Conservation (phyloP, 2,888 invertebrate genomes). For the Cosmia pyralina region DNA sequence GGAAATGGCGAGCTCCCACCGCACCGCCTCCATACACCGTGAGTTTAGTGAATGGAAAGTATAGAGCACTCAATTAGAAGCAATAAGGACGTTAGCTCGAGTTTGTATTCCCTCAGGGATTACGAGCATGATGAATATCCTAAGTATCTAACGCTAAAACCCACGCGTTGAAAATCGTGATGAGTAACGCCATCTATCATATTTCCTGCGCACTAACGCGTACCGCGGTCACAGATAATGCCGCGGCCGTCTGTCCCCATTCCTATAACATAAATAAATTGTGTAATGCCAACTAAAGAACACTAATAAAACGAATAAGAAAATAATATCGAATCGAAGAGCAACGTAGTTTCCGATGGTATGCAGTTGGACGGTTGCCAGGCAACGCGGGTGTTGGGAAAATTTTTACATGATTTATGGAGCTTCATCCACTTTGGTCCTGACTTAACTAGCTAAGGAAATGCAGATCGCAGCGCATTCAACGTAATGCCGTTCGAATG, state of each 20-base stretch:
- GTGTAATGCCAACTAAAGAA: conserved; percentile 24
- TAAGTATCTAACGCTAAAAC: neutral
- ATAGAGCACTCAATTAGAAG: too few relatives aligned
- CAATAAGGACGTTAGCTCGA: neutral
- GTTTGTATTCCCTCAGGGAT: neutral
- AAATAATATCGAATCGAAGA: conserved; percentile 56
- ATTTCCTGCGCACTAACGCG: neutral
- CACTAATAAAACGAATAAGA: conserved; percentile 41
- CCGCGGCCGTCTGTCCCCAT: neutral
- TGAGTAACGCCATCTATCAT: conserved; percentile 24
- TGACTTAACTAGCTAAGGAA: conserved; percentile 66
- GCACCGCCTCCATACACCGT: neutral
- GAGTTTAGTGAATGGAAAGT: neutral
- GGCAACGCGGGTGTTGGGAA: conserved; percentile 47
- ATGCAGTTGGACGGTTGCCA: conserved; percentile 61
- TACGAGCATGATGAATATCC: neutral
- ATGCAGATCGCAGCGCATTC: conserved; percentile 61
- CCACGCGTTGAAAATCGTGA: neutral
- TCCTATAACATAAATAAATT: conserved; percentile 32
- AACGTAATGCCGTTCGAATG: conserved; percentile 55
- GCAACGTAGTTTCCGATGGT: conserved; percentile 45
- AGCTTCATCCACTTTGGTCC: conserved; percentile 61
- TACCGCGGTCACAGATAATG: too few relatives aligned
- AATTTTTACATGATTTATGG: conserved; percentile 68
- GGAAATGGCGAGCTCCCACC: neutral